phyloP scores from a whole-genome alignment of 92 coral and sea anemone genomes.

The Porites cylindrica region DNA sequence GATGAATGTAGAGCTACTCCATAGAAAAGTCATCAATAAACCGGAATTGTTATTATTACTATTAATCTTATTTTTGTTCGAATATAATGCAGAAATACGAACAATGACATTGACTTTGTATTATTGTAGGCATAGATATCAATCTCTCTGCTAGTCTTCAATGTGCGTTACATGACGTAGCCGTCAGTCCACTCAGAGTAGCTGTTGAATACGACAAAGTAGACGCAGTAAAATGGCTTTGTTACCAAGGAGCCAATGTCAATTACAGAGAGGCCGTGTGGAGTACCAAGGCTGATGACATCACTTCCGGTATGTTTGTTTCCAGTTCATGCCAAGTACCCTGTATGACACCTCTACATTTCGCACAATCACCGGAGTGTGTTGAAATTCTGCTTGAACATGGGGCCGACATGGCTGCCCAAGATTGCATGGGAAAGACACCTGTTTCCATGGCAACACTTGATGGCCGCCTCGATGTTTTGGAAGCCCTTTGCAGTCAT shows the following conservation, averaged over 20 bases:
- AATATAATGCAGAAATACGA: background rate
- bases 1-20: too few species aligned
- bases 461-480: conserved; percentile 68
- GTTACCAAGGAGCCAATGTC: conserved; percentile 65
- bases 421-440: conserved; percentile 62
- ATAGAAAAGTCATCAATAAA: too few species aligned
- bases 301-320: conserved; percentile 72
- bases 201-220: conserved; percentile 77
- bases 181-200: conserved; percentile 67
- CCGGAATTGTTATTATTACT: too few species aligned
- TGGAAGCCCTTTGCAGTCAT: conserved; percentile 63
- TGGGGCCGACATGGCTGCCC: conserved; percentile 61
- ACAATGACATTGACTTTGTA: background rate
- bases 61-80: too few species aligned
- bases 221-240: conserved; percentile 69
- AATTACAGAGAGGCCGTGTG: conserved; percentile 57
- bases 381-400: conserved; percentile 55
- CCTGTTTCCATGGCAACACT: conserved; percentile 87
- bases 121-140: conserved; percentile 50
- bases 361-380: conserved; percentile 62
- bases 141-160: conserved; percentile 59
- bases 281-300: conserved; percentile 62
- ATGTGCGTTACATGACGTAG: conserved; percentile 63
- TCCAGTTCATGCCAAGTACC: conserved; percentile 72
- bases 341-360: conserved; percentile 76